phyloP scores from a whole-genome alignment of 2,797 vertebrate genomes.

The Aldrovandia affinis region DNA sequence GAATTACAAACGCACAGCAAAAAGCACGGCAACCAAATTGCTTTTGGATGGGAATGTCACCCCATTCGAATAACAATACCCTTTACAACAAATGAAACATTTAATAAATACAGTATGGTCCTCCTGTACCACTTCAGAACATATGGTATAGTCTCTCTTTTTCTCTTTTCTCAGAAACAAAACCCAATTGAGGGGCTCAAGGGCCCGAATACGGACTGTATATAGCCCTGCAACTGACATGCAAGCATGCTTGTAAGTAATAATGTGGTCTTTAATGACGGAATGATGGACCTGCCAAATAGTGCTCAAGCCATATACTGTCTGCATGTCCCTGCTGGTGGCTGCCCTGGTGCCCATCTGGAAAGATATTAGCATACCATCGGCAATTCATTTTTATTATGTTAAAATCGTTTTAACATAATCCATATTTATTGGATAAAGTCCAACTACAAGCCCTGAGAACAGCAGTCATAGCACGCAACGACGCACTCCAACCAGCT shows the following conservation, averaged over 20 bases:
- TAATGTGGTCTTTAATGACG: conserved; percentile 99
- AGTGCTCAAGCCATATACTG: conserved; percentile 90
- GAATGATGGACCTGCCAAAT: conserved; percentile 99
- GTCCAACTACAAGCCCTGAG: conserved; percentile 86
- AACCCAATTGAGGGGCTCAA: conserved; percentile 45
- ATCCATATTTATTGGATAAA: conserved; percentile 99
- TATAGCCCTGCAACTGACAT: conserved; percentile 91
- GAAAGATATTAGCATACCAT: conserved; percentile 98
- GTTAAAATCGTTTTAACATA: conserved; percentile 98
- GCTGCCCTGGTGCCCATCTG: conserved; percentile 85
- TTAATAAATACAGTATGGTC: no score
- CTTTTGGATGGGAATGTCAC: no score
- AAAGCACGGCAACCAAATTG: no score
- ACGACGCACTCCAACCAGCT: conserved; percentile 79
- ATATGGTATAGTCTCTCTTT: no score
- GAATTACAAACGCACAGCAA: no score
- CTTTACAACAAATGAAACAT: no score
- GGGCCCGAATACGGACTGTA: conserved; percentile 73
- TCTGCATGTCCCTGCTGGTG: conserved; percentile 80
- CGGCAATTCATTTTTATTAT: conserved; percentile 96
- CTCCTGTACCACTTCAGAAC: no score
- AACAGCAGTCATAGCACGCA: conserved; percentile 71
- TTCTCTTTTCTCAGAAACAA: no score
- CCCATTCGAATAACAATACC: no score
- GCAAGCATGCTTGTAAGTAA: conserved; percentile 97